Base-by-base conservation (phyloP, 53 echinoderm and acorn worm genomes). In the Crossaster papposus region DNA sequence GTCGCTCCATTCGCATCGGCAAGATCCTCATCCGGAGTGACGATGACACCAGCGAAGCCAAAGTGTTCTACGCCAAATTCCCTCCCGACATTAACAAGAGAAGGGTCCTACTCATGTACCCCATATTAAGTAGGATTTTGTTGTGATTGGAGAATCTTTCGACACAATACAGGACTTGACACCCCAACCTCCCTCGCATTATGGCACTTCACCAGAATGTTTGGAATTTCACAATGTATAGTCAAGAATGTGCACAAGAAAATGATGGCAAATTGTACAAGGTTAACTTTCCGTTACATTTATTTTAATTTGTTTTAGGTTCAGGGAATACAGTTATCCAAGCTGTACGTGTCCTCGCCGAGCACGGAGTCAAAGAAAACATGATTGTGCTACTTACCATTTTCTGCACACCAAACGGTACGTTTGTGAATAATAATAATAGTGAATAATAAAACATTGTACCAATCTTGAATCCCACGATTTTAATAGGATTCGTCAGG, bases 281-380 rank as follows among this genome's bases (percentile, higher is more conserved):
- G 44, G 9, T 44, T 5, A 44, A 1, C 44, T 7, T 44, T 44
- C 44, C 9, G 44, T 44, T 44, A 44, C 44, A 7, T 44, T 9
- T n/a, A n/a, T n/a, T n/a, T n/a, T n/a, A 52, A 52, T 52, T 11
- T 58, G 15, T 58, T 15, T 58, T 62, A 97, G 97, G 89, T 76
- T 95, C 97, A 37, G 97, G 97, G 13, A 97, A 97, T 71, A 97
- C 97, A 28, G 97, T 97, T 52, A 95, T 97, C 38, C 95, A 95
- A 80, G 97, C 97, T 64, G 93, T 97, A 0, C 87, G 82, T 26
- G 94, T 97, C n/a, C 64, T 97, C 65, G 83, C 89, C 30, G 97
- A 97, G 23, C 95, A 97, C 79, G 95, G 95, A 24, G 97, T 97
- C 33, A 86, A 78, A 64, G 97, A 97, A 62, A 93, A 81, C 26